phyloP scores from a whole-genome alignment of 2,797 vertebrate species.

The Parauchenoglanis ngamensis region DNA sequence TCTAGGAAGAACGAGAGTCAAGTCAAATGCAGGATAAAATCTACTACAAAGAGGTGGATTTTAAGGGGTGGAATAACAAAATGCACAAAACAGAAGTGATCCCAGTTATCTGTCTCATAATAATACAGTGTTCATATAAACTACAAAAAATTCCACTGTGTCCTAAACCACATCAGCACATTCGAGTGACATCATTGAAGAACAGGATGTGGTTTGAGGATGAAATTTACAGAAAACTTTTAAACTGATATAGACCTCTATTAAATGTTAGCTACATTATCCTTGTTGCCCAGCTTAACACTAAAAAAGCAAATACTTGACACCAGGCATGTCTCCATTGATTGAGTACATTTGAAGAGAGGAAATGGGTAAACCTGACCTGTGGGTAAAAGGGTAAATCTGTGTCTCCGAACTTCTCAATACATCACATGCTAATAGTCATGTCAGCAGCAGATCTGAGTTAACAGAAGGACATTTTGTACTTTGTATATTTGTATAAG shows the following conservation, averaged over 20 bases:
- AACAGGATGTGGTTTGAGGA: not conserved
- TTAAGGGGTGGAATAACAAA: not conserved
- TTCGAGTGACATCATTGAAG: not conserved
- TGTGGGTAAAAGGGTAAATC: not conserved
- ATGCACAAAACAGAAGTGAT: not conserved
- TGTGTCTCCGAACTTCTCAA: conserved; percentile 9
- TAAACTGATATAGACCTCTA: not conserved
- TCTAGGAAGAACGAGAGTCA: too few species aligned
- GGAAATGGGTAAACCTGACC: not conserved
- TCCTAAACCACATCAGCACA: not conserved
- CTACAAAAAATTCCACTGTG: not conserved
- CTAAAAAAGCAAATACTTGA: not conserved
- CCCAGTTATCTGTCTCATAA: not conserved
- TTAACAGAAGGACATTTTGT: not conserved
- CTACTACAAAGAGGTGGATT: too few species aligned
- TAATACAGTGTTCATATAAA: not conserved
- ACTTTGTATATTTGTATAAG: not conserved
- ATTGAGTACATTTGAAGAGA: not conserved
- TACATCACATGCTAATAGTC: conserved; percentile 10
- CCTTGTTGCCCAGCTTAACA: not conserved
- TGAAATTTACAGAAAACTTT: not conserved
- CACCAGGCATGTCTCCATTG: not conserved
- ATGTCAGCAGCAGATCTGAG: not conserved
- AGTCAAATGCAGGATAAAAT: too few species aligned
- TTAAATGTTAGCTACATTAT: not conserved